A percentile compares a stretch with the other conserved stretches of the same genome.
These are phyloP conservation scores for Trissonchulus sp. DNA, from an alignment of 2,888 invertebrate genomes.

Conservation along the genomic window DNA sequence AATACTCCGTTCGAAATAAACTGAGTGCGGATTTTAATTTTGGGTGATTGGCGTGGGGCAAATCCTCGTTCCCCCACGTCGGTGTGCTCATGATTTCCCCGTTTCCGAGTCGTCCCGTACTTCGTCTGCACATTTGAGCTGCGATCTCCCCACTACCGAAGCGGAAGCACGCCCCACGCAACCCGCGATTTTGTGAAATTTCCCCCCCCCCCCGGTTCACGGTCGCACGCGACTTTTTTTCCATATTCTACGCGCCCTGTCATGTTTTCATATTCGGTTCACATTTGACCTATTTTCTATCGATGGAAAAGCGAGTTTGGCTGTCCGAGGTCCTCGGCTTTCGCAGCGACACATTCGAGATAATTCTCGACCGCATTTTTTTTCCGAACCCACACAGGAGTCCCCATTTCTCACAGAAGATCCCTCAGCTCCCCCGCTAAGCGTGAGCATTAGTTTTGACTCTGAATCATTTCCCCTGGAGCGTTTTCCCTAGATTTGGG, in stretches of 20 bases:
- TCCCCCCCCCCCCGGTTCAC: slow-evolving; percentile 94
- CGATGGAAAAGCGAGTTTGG: slow-evolving; percentile 89
- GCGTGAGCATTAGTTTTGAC: too few relatives aligned
- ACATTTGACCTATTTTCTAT: slow-evolving; percentile 90
- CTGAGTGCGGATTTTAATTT: slow-evolving; percentile 73
- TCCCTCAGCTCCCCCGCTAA: too few relatives aligned
- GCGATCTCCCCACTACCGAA: slow-evolving; percentile 59
- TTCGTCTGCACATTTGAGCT: slow-evolving; percentile 90
- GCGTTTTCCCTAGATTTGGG: slow-evolving; percentile 8
- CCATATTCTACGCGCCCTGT: slow-evolving; percentile 85
- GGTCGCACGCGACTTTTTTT: slow-evolving; percentile 81
- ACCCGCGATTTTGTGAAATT: slow-evolving; percentile 65
- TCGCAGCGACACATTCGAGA: slow-evolving; percentile 51
- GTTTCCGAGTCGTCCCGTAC: slow-evolving; percentile 84
- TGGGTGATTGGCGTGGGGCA: slow-evolving; percentile 91
- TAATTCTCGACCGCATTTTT: too few relatives aligned
- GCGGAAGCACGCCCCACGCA: slow-evolving; percentile 39
- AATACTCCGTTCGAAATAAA: slow-evolving; percentile 22
- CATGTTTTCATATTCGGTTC: slow-evolving; percentile 95
- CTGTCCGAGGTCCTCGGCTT: slow-evolving; percentile 77
- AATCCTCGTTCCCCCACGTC: slow-evolving; percentile 79
- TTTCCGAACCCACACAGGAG: too few relatives aligned
- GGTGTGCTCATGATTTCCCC: neutral
- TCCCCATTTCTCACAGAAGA: too few relatives aligned
- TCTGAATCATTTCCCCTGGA: too few relatives aligned